phyloP scores from a whole-genome alignment of 1,140 invertebrate species.

The Drosophila virilis region DNA sequence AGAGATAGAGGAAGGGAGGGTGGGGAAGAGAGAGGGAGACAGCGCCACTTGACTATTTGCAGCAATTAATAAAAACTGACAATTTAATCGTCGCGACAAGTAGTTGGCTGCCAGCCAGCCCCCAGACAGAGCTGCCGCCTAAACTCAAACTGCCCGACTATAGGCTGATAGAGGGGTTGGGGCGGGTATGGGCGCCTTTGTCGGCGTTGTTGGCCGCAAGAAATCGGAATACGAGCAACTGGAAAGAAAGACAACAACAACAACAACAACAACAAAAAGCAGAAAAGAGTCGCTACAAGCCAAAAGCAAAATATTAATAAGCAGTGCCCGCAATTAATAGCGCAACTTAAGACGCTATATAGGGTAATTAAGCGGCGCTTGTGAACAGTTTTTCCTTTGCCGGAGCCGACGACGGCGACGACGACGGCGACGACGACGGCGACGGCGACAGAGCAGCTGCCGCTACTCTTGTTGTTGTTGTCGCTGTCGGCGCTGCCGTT shows the following conservation, averaged over 20 bases:
- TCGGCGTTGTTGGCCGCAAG: slow-evolving; percentile 61
- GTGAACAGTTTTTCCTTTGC: slow-evolving; percentile 80
- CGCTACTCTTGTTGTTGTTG: slow-evolving; percentile 22
- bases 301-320: slow-evolving; percentile 80
- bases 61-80: slow-evolving; percentile 83
- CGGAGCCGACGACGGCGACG: slow-evolving; percentile 55
- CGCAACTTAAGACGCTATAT: slow-evolving; percentile 82
- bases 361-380: slow-evolving; percentile 83
- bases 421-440: slow-evolving; percentile 9
- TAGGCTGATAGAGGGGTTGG: background rate
- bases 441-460: slow-evolving; percentile 9
- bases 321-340: slow-evolving; percentile 82
- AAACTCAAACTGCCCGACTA: background rate
- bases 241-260: slow-evolving; percentile 5
- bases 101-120: slow-evolving; percentile 80
- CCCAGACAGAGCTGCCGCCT: slow-evolving; percentile 56
- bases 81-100: slow-evolving; percentile 81
- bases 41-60: slow-evolving; percentile 64
- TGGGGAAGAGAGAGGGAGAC: background rate
- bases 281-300: slow-evolving; percentile 41
- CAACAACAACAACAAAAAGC: background rate
- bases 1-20: background rate
- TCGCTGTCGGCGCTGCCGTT: slow-evolving; percentile 53
- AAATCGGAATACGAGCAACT: slow-evolving; percentile 37
- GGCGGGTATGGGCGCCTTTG: slow-evolving; percentile 52